phyloP scores from a whole-genome alignment of 2,888 invertebrate species.

The Volucella inflata region DNA sequence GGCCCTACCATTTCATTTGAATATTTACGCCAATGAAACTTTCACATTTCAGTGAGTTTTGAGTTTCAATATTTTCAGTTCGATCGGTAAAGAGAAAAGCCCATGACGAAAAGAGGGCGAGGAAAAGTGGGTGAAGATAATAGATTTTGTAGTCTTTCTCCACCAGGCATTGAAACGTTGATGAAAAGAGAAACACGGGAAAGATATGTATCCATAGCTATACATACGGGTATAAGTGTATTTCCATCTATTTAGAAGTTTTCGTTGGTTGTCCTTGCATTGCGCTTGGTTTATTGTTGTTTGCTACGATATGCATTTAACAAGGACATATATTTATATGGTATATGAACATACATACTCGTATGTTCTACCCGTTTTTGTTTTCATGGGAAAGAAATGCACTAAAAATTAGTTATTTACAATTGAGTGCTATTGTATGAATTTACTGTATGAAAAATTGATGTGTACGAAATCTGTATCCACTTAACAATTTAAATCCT shows the following conservation, averaged over 20 bases:
- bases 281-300: too few species aligned
- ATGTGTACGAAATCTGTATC: too few species aligned
- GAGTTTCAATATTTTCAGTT: slow-evolving; percentile 68
- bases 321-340: too few species aligned
- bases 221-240: too few species aligned
- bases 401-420: not conserved
- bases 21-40: slow-evolving; percentile 53
- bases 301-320: too few species aligned
- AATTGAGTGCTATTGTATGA: slow-evolving; percentile 32
- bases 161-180: slow-evolving; percentile 21
- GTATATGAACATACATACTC: too few species aligned
- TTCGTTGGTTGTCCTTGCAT: too few species aligned
- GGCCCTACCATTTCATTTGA: slow-evolving; percentile 15
- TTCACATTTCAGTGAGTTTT: slow-evolving; percentile 60
- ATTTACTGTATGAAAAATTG: too few species aligned
- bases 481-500: too few species aligned
- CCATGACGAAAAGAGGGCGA: not conserved
- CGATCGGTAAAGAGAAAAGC: slow-evolving; percentile 53
- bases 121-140: not conserved
- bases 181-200: slow-evolving; percentile 1
- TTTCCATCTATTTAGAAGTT: too few species aligned
- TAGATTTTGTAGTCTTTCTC: slow-evolving; percentile 2
- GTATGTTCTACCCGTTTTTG: too few species aligned
- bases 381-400: too few species aligned
- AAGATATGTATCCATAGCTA: not conserved